These are phyloP conservation scores for Hippocampus abdominalis DNA, from an alignment of 2,113 vertebrate genomes.

Conservation along the genomic window DNA sequence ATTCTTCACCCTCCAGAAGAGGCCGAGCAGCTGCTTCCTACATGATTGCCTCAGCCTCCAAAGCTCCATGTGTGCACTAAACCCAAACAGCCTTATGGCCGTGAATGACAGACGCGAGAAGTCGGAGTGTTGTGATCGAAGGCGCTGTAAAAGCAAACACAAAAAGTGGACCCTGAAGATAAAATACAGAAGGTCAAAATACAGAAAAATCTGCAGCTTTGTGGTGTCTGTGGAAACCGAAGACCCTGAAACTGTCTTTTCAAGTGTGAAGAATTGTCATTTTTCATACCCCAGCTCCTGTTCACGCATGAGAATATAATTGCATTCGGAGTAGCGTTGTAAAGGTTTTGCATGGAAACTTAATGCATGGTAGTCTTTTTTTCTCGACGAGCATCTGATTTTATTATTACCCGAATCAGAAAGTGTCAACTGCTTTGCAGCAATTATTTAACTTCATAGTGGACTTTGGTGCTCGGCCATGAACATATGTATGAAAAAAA, in stretches of 20 bases:
- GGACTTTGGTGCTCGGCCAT: not conserved
- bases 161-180: constrained; percentile 6
- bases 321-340: constrained; percentile 30
- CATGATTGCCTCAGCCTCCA: constrained; percentile 54
- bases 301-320: constrained; percentile 32
- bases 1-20: constrained; percentile 57
- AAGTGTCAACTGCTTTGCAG: not conserved
- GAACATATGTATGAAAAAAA: constrained; percentile 2
- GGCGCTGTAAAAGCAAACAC: constrained; percentile 20
- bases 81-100: constrained; percentile 42
- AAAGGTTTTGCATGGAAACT: constrained; percentile 61
- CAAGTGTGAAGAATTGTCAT: constrained; percentile 19
- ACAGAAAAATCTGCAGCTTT: constrained; percentile 10
- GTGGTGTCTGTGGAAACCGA: constrained; percentile 13
- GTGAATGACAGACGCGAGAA: constrained; percentile 21
- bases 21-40: constrained; percentile 61
- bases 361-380: constrained; percentile 57
- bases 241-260: constrained; percentile 15
- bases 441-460: not conserved
- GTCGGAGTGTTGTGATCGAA: constrained; percentile 9
- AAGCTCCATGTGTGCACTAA: constrained; percentile 21
- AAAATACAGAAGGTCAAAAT: constrained; percentile 11
- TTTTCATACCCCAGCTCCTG: constrained; percentile 4
- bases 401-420: constrained; percentile 12
- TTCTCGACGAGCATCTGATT: constrained; percentile 11